Conservation (phyloP, 2,797 vertebrate species). For the Silurus aristotelis region DNA sequence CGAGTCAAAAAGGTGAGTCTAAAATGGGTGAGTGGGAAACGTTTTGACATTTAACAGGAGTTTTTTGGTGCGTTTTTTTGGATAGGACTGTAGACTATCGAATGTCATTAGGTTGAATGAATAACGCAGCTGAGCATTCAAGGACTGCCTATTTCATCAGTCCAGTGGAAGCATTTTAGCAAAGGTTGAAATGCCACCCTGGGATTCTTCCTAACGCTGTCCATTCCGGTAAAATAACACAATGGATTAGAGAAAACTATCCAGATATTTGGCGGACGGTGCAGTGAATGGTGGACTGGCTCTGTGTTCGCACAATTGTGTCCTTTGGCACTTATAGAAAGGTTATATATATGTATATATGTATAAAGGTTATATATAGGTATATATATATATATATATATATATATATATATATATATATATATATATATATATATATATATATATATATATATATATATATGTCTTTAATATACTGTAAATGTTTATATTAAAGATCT, state of each 20-base stretch:
- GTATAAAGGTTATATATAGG: too few species aligned
- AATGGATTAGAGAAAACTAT: conserved; percentile 21
- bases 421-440: too few species aligned
- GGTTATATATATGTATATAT: too few species aligned
- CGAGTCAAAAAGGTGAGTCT: background rate
- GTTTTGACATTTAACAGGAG: conserved; percentile 21
- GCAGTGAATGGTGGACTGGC: conserved; percentile 29
- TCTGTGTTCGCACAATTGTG: conserved; percentile 36
- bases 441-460: too few species aligned
- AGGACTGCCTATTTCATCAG: conserved; percentile 12
- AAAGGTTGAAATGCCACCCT: conserved; percentile 9
- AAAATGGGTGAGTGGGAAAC: background rate
- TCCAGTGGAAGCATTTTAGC: background rate
- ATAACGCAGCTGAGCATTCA: conserved; percentile 11
- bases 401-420: too few species aligned
- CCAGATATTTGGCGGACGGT: conserved; percentile 27
- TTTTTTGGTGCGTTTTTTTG: conserved; percentile 10
- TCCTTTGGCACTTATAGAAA: conserved; percentile 33
- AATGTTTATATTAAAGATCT: too few species aligned
- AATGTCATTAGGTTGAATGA: conserved; percentile 4
- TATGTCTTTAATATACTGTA: too few species aligned
- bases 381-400: too few species aligned
- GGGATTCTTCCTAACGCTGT: background rate
- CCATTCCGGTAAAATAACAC: conserved; percentile 7
- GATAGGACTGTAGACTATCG: background rate